Conservation (phyloP, 2,113 vertebrate genomes). For the Hydrochoerus hydrochaeris region DNA sequence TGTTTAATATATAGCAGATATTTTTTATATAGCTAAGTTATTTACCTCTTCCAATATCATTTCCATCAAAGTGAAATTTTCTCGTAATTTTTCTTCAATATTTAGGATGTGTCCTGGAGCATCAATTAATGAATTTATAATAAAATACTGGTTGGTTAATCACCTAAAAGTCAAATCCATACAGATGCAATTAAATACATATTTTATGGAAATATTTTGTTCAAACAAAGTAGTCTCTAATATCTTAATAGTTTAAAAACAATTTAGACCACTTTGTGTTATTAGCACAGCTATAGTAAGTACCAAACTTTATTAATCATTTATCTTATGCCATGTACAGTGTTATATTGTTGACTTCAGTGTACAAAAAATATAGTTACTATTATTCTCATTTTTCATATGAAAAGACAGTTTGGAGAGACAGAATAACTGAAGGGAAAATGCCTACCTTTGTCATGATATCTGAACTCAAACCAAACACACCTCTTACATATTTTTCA, state of each 20-base stretch:
- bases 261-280: neutral
- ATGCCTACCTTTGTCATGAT: neutral
- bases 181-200: neutral
- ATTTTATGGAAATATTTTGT: neutral
- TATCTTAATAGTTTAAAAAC: neutral
- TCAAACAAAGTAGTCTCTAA: neutral
- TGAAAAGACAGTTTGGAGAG: neutral
- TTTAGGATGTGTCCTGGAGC: neutral
- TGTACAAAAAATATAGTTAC: neutral
- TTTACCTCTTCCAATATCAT: neutral
- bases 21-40: neutral
- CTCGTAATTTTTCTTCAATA: neutral
- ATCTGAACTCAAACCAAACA: constrained; percentile 20
- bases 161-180: neutral
- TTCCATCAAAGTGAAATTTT: neutral
- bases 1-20: neutral
- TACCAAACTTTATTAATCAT: neutral
- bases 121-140: neutral
- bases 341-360: neutral
- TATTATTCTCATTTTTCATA: neutral
- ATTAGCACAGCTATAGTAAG: neutral
- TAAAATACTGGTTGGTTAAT: neutral
- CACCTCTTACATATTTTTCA: neutral
- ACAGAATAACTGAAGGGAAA: neutral
- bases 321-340: neutral